Evolutionary conservation across 2,888 invertebrate species (phyloP), one percentile per base, ranked within the genome.

Genomic region (Byasa hedistus): DNA sequence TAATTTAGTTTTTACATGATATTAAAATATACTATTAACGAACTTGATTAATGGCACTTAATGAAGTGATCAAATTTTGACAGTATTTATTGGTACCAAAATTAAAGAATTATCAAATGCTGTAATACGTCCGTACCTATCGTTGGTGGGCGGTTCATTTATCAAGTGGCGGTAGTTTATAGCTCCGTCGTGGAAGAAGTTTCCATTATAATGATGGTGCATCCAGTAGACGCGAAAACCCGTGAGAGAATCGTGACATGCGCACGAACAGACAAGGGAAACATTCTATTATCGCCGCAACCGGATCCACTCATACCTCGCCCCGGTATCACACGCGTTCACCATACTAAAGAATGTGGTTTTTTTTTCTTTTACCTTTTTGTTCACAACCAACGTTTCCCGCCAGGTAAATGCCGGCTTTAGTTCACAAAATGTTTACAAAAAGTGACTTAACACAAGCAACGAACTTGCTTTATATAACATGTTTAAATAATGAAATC

Each of bases 241-340:
- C 65, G 65, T 65, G 65, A 55, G 65, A 65, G 27, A 65, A 56
- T 60, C 65, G 60, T 65, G 60, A 64, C 58, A 21, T 21, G 52
- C 59, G 17, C 58, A 24, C 39, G 44, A 24, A 56, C 56, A 59
- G 54, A 54, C 57, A 36, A 24, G 64, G 64, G 64, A 57, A 60
- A 44, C 60, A 39, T 44, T 64, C 51, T 36, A 54, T 64, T 52
- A 58, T 52, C n/a, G 52, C 51, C 22, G 57, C 23, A 24, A 59
- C 54, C 64, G 64, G 58, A 58, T 58, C 32, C 55, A 19, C 55
- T 24, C 54, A n/a, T 52, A 39, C 58, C 57, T 15, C 51, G 52
- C 27, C 51, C 39, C 55, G 61, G 36, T 61, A 57, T 57, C 63
- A 57, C 57, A 63, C 63, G 32, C 64, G 57, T n/a, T 32, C 51